phyloP scores from a whole-genome alignment of 2,797 vertebrate genomes.

The Microchirus variegatus region DNA sequence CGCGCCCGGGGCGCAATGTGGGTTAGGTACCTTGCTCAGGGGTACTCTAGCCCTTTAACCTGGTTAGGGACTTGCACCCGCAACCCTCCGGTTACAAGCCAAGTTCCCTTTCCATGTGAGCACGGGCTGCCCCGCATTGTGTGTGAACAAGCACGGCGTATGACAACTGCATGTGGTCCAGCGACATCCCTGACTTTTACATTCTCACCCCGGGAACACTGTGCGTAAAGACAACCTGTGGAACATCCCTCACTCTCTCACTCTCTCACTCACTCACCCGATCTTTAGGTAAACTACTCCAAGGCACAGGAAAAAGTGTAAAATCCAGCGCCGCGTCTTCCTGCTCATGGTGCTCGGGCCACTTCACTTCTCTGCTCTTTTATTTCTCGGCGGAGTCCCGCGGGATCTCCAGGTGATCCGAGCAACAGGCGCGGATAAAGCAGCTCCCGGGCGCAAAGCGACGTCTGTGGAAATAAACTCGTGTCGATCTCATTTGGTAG shows the following conservation, averaged over 20 bases:
- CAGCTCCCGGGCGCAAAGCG: constrained; percentile 40
- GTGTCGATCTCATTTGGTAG: constrained; percentile 69
- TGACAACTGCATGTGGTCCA: too few species aligned
- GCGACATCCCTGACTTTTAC: too few species aligned
- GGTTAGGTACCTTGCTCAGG: too few species aligned
- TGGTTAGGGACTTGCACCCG: too few species aligned
- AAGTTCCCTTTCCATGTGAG: too few species aligned
- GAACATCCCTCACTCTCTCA: constrained; percentile 71
- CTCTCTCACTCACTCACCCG: constrained; percentile 85
- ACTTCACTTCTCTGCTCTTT: constrained; percentile 15
- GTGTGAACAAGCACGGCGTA: too few species aligned
- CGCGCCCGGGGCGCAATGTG: too few species aligned
- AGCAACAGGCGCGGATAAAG: constrained; percentile 15
- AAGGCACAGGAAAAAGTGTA: constrained; percentile 88
- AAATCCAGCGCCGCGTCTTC: constrained; percentile 91
- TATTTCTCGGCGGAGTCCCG: constrained; percentile 32
- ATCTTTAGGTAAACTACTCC: constrained; percentile 89
- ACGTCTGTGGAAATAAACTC: constrained; percentile 63
- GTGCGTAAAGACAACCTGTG: not conserved
- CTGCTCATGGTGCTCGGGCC: constrained; percentile 87
- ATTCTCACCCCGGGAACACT: too few species aligned
- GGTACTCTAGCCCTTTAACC: too few species aligned
- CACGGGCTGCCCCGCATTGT: too few species aligned
- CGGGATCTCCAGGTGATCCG: constrained; percentile 65
- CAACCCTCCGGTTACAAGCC: too few species aligned